phyloP scores from a whole-genome alignment of 2,888 invertebrate genomes.

The Minunthozetes semirufus region DNA sequence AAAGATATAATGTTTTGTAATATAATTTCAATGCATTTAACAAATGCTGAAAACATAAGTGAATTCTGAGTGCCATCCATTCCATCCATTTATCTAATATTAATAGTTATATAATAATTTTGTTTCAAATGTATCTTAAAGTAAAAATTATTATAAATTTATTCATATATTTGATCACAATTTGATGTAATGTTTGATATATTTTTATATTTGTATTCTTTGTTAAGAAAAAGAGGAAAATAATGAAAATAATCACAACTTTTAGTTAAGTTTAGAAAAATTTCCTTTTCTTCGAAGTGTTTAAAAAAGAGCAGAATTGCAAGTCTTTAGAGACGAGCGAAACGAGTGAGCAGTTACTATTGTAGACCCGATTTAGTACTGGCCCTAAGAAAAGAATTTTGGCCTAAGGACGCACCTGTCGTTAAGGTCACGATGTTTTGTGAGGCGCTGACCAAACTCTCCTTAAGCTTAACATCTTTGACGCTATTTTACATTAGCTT shows the following conservation, averaged over 20 bases:
- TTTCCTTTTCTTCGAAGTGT: too few relatives aligned
- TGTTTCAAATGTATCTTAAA: neutral
- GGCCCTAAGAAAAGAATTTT: neutral
- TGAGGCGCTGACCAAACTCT: constrained; percentile 13
- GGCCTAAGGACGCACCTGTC: constrained; percentile 26
- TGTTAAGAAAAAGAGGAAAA: too few relatives aligned
- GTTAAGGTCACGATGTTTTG: constrained; percentile 16
- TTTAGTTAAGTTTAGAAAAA: too few relatives aligned
- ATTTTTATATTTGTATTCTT: too few relatives aligned
- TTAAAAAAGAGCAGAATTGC: neutral
- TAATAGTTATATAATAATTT: neutral
- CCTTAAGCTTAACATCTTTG: neutral
- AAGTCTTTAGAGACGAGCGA: neutral
- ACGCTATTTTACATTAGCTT: constrained; percentile 9
- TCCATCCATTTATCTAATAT: neutral
- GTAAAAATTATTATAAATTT: neutral
- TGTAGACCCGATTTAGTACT: neutral
- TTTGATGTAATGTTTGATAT: too few relatives aligned
- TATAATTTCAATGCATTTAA: too few relatives aligned
- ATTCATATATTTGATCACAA: neutral
- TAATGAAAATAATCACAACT: too few relatives aligned
- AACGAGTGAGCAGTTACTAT: neutral
- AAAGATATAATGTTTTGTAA: too few relatives aligned
- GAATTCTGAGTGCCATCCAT: constrained; percentile 8
- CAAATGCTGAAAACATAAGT: neutral